Evolutionary conservation across 2,113 vertebrate species (phyloP).

Genomic region (Ptilorrhoa leucosticta): DNA sequence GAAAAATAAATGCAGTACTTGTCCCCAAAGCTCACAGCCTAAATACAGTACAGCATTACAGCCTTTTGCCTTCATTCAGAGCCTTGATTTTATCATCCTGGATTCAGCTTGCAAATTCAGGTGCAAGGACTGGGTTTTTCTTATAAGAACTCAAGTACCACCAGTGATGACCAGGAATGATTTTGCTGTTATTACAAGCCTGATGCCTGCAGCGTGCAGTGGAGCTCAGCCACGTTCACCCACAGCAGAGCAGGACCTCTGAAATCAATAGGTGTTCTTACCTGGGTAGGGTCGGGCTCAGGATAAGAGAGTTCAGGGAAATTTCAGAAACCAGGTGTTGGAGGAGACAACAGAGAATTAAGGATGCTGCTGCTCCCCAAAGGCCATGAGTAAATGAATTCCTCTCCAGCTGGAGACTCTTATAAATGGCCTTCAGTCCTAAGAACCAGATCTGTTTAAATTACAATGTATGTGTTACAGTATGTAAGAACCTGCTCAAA

Average conservation of each 20-base stretch:
- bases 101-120: not conserved
- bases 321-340: not conserved
- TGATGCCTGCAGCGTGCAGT: not conserved
- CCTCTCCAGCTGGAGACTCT: slow-evolving; percentile 10
- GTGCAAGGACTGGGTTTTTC: not conserved
- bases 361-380: not conserved
- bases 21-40: not conserved
- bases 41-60: not conserved
- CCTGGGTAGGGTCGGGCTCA: not conserved
- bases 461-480: slow-evolving; percentile 15
- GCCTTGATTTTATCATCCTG: not conserved
- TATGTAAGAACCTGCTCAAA: slow-evolving; percentile 3
- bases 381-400: not conserved
- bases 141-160: not conserved
- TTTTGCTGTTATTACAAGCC: not conserved
- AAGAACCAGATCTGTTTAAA: slow-evolving; percentile 20
- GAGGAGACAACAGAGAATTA: not conserved
- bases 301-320: not conserved
- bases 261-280: not conserved
- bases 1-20: not conserved
- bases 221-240: not conserved
- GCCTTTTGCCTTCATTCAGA: not conserved
- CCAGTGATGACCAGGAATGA: not conserved
- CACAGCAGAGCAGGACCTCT: not conserved
- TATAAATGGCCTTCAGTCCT: not conserved